A percentile compares a stretch with the other conserved stretches of the same genome.
Conservation (phyloP, 64 coral and sea anemone genomes). For the Stylophora pistillata region DNA sequence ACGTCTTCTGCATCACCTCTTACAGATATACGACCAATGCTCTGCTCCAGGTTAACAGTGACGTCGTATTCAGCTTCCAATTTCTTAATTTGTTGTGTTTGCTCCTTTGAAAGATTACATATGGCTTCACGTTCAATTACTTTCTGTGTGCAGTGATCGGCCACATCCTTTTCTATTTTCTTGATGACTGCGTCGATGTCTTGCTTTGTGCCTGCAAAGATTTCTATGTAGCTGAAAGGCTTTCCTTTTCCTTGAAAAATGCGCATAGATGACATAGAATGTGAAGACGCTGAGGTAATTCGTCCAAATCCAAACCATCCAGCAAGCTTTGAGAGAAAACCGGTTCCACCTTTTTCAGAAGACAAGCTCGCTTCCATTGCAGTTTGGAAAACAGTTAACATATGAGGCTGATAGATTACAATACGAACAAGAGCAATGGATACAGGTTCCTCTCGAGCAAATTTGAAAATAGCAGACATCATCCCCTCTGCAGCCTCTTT, state of each 20-base stretch:
- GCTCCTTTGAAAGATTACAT: not conserved
- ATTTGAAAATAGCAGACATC: constrained; percentile 50
- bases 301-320: constrained; percentile 2
- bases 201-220: constrained; percentile 6
- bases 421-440: constrained; percentile 36
- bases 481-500: constrained; percentile 57
- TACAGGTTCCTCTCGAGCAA: constrained; percentile 20
- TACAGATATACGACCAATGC: constrained; percentile 1
- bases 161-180: constrained; percentile 7
- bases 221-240: constrained; percentile 17
- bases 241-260: not conserved
- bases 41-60: not conserved
- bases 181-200: constrained; percentile 11
- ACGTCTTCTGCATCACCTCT: constrained; percentile 34
- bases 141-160: not conserved
- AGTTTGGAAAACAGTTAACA: constrained; percentile 46
- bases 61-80: not conserved
- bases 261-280: not conserved
- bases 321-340: not conserved
- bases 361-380: constrained; percentile 21
- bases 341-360: not conserved
- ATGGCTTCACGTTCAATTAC: constrained; percentile 13
- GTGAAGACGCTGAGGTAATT: not conserved
- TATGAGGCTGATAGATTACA: constrained; percentile 52
- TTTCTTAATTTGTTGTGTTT: not conserved